A percentile compares a stretch with the other conserved stretches of the same genome.
Evolutionary conservation across 2,888 invertebrate species (phyloP).

Genomic region (Ochlodes sylvanus): DNA sequence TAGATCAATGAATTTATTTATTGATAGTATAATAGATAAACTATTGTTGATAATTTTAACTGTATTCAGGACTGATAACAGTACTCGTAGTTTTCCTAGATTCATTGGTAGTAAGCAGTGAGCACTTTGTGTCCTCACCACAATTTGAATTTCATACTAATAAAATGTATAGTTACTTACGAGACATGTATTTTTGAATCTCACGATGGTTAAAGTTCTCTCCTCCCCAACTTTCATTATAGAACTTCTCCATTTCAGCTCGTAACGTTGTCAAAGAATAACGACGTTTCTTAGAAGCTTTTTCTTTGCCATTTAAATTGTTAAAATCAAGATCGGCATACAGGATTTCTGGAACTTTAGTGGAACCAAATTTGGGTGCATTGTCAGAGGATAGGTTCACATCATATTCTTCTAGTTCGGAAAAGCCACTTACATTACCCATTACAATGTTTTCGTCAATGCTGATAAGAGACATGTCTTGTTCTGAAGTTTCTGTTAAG

Average conservation of each 20-base stretch:
- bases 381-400: conserved; percentile 39
- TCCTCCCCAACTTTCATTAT: conserved; percentile 87
- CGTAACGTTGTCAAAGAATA: conserved; percentile 73
- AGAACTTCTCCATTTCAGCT: conserved; percentile 86
- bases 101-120: background rate
- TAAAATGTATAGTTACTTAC: conserved; percentile 74
- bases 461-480: background rate
- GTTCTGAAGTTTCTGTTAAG: conserved; percentile 53
- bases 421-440: conserved; percentile 73
- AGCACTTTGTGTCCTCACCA: background rate
- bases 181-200: conserved; percentile 86
- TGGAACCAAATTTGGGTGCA: conserved; percentile 67
- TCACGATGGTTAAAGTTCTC: conserved; percentile 85
- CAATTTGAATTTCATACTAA: too few species aligned
- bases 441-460: conserved; percentile 73
- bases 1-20: background rate
- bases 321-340: conserved; percentile 77
- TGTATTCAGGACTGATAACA: too few species aligned
- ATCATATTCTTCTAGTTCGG: conserved; percentile 45
- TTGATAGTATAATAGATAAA: too few species aligned
- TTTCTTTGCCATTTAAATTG: conserved; percentile 72
- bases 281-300: conserved; percentile 60
- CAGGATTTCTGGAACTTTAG: conserved; percentile 74
- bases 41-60: too few species aligned
- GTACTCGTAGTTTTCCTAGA: too few species aligned